Conservation (phyloP, 2,888 invertebrate species). For the Tuta absoluta region DNA sequence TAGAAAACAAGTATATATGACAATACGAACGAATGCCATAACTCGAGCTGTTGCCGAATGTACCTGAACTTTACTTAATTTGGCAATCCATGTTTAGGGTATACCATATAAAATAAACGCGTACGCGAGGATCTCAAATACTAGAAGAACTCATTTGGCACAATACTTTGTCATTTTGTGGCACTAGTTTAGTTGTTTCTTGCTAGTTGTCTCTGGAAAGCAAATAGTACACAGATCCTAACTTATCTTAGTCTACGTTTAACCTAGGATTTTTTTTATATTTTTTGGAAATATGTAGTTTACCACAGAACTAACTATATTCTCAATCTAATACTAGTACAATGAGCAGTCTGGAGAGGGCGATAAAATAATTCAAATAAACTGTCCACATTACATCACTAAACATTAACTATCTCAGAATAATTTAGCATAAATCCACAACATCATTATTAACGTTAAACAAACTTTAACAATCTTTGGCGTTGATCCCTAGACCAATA, state of each 20-base stretch:
- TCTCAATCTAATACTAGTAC: slow-evolving; percentile 71
- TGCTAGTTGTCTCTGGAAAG: slow-evolving; percentile 58
- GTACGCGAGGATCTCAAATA: slow-evolving; percentile 15
- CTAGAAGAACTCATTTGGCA: slow-evolving; percentile 57
- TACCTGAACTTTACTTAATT: neutral
- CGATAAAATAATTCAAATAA: slow-evolving; percentile 70
- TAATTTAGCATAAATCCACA: slow-evolving; percentile 80
- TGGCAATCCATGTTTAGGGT: slow-evolving; percentile 19
- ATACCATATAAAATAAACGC: slow-evolving; percentile 10
- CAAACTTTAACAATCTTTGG: slow-evolving; percentile 89
- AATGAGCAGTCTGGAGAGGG: slow-evolving; percentile 80
- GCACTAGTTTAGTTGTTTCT: slow-evolving; percentile 52
- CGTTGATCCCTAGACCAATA: slow-evolving; percentile 92
- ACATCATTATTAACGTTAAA: slow-evolving; percentile 79
- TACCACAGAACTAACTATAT: slow-evolving; percentile 72
- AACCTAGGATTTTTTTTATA: slow-evolving; percentile 67
- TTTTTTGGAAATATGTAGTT: slow-evolving; percentile 71
- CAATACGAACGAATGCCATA: too few species aligned
- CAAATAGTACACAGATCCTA: slow-evolving; percentile 70
- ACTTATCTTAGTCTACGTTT: slow-evolving; percentile 66
- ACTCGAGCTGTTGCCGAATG: too few species aligned
- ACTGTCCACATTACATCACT: slow-evolving; percentile 65
- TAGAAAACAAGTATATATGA: too few species aligned
- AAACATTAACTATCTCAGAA: slow-evolving; percentile 75
- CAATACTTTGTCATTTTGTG: slow-evolving; percentile 60